These are phyloP conservation scores for Solea solea DNA, from an alignment of 2,113 vertebrate genomes.

Conservation along the genomic window DNA sequence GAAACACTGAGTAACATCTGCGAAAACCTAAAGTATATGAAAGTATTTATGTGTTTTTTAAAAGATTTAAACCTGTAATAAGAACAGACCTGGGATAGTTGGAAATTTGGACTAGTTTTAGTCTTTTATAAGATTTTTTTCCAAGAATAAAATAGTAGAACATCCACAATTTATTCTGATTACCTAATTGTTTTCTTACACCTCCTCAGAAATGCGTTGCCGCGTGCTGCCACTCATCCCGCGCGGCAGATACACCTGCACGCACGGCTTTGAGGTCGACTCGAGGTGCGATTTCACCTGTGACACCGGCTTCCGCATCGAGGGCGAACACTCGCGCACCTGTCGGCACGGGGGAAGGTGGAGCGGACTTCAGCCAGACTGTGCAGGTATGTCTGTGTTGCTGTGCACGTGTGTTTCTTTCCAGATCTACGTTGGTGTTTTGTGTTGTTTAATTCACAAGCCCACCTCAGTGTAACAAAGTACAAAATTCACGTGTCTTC, in stretches of 20 bases:
- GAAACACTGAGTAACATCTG: too few relatives aligned
- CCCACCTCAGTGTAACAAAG: neutral
- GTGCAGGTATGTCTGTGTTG: constrained; percentile 79
- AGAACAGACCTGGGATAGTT: neutral
- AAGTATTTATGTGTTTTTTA: too few relatives aligned
- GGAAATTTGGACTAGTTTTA: neutral
- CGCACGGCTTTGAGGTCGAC: constrained; percentile 85
- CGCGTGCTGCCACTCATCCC: constrained; percentile 82
- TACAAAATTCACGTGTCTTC: too few relatives aligned
- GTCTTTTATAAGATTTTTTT: neutral
- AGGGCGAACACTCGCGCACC: constrained; percentile 86
- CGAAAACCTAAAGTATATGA: too few relatives aligned
- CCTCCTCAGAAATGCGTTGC: constrained; percentile 87
- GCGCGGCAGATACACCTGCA: constrained; percentile 89
- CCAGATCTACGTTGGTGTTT: neutral
- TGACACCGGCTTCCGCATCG: constrained; percentile 86
- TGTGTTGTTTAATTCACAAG: too few relatives aligned
- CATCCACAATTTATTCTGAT: neutral
- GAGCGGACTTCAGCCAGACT: constrained; percentile 90
- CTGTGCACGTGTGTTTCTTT: neutral
- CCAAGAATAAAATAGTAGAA: neutral
- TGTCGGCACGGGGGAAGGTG: constrained; percentile 88
- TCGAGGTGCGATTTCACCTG: constrained; percentile 93
- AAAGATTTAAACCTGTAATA: neutral
- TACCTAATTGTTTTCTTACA: neutral